Evolutionary conservation across 2,797 vertebrate genomes (phyloP).

Genomic region (Cirrhinus molitorella): DNA sequence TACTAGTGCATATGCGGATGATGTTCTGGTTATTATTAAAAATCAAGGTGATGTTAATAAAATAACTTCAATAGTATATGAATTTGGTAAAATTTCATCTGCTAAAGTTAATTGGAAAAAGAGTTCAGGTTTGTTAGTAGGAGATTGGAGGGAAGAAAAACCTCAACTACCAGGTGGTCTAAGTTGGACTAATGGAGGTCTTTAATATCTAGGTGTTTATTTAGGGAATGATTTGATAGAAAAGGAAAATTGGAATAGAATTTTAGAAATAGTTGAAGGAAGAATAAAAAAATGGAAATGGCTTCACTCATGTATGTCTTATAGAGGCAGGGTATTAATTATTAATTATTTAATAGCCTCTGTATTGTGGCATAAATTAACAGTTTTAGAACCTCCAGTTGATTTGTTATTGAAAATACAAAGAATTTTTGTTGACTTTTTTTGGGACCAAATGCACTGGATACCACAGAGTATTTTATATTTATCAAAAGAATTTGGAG

Average conservation of each 20-base stretch:
- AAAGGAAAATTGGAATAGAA: background rate
- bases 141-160: background rate
- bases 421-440: background rate
- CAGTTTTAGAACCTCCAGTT: background rate
- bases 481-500: background rate
- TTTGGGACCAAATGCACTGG: background rate
- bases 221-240: background rate
- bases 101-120: conserved; percentile 11
- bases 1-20: background rate
- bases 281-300: background rate
- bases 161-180: background rate
- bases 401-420: background rate
- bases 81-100: background rate
- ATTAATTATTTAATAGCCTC: background rate
- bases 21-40: background rate
- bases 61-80: background rate
- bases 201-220: background rate
- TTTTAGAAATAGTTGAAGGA: background rate
- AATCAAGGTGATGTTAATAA: background rate
- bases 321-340: background rate
- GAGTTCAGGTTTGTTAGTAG: background rate
- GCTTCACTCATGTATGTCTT: background rate
- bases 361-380: background rate
- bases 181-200: background rate
- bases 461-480: background rate